Conservation (phyloP, 2,797 vertebrate species). For the Trachops cirrhosus region DNA sequence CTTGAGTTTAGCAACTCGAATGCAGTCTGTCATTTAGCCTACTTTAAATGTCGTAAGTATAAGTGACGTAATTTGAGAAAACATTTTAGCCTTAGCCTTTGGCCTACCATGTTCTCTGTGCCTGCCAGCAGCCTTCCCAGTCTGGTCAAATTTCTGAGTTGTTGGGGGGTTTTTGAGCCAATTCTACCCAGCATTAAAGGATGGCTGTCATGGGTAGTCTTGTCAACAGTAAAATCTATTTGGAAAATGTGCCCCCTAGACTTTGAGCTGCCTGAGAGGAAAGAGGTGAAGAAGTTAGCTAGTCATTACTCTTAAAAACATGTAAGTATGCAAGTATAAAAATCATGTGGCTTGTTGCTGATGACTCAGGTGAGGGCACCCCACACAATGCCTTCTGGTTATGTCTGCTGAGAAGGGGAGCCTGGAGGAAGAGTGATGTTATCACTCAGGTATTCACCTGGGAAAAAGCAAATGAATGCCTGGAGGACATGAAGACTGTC, state of each 20-base stretch:
- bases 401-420: neutral
- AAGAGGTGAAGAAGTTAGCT: neutral
- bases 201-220: rapidly evolving
- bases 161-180: neutral
- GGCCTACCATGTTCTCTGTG: neutral
- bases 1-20: neutral
- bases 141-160: neutral
- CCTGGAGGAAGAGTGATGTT: rapidly evolving
- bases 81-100: neutral
- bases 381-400: neutral
- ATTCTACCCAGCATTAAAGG: rapidly evolving
- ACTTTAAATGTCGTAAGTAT: too few relatives aligned
- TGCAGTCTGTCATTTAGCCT: neutral
- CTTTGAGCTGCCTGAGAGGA: neutral
- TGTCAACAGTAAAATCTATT: neutral
- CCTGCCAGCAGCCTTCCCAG: too few relatives aligned
- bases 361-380: neutral
- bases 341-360: neutral
- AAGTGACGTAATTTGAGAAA: neutral
- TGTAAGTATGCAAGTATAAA: neutral
- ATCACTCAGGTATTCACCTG: neutral
- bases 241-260: neutral
- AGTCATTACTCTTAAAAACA: neutral
- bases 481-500: neutral
- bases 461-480: neutral